phyloP scores from a whole-genome alignment of 30 jellyfish, hydroid and myxozoan genomes.

The Hydractinia echinata region DNA sequence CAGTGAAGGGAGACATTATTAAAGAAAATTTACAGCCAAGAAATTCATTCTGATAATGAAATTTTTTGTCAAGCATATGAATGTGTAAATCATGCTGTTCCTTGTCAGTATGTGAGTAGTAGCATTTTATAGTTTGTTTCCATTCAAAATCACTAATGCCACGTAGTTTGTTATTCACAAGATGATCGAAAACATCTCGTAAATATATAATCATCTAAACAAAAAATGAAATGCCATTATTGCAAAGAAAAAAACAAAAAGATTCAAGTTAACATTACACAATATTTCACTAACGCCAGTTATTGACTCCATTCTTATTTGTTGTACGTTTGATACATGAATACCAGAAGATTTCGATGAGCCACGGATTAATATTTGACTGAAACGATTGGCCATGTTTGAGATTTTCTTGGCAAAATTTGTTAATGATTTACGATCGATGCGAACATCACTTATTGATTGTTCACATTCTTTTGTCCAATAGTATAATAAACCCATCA shows the following conservation, averaged over 20 bases:
- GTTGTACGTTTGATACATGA: constrained; percentile 40
- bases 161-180: constrained; percentile 50
- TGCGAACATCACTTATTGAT: constrained; percentile 55
- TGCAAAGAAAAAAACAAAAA: not conserved
- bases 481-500: constrained; percentile 40
- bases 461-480: constrained; percentile 70
- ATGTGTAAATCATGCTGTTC: not conserved
- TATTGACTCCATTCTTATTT: constrained; percentile 48
- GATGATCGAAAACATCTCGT: constrained; percentile 61
- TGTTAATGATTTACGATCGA: constrained; percentile 70
- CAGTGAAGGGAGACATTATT: constrained; percentile 64
- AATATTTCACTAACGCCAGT: constrained; percentile 41
- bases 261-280: not conserved
- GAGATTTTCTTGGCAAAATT: constrained; percentile 48
- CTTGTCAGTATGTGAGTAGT: not conserved
- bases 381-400: constrained; percentile 48
- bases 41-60: constrained; percentile 61
- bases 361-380: constrained; percentile 58
- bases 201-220: constrained; percentile 49
- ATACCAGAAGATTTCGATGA: constrained; percentile 55
- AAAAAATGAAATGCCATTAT: not conserved
- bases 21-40: constrained; percentile 56
- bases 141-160: constrained; percentile 74
- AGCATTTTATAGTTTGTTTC: constrained; percentile 42
- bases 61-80: constrained; percentile 53